Conservation (phyloP, 2,888 invertebrate genomes). For the Drosophila kanekoi region DNA sequence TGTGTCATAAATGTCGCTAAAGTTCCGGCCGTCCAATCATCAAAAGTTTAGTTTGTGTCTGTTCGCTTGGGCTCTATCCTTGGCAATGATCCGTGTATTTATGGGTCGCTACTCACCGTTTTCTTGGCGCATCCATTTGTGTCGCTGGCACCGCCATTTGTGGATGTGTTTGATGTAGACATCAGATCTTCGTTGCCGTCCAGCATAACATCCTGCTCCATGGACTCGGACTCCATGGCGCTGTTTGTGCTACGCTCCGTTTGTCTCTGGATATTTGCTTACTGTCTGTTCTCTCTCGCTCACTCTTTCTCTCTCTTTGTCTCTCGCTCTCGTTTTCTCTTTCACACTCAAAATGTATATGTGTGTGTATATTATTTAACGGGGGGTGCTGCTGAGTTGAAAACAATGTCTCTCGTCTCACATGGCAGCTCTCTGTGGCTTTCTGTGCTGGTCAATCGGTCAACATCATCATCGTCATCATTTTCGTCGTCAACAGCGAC, state of each 20-base stretch:
- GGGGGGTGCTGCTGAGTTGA: background rate
- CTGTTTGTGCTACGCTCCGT: conserved; percentile 39
- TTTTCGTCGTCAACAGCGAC: conserved; percentile 19
- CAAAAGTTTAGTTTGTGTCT: conserved; percentile 12
- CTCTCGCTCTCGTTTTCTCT: background rate
- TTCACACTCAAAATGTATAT: conserved; percentile 16
- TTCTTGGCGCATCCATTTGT: conserved; percentile 73
- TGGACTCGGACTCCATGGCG: conserved; percentile 65
- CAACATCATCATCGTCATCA: conserved; percentile 35
- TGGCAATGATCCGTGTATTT: conserved; percentile 11
- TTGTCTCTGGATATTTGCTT: conserved; percentile 24
- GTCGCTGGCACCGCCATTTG: conserved; percentile 68
- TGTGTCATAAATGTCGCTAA: conserved; percentile 26
- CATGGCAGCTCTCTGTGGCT: conserved; percentile 36
- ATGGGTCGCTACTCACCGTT: conserved; percentile 70
- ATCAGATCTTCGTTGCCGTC: conserved; percentile 71
- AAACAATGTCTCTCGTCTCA: conserved; percentile 23
- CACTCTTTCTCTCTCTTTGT: background rate
- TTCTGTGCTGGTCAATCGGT: conserved; percentile 45
- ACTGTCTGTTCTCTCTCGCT: background rate
- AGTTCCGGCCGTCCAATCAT: conserved; percentile 5
- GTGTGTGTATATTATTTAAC: conserved; percentile 10
- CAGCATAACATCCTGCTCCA: conserved; percentile 67
- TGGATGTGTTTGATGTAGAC: conserved; percentile 80
- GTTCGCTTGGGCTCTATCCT: conserved; percentile 2